A percentile compares a stretch with the other conserved stretches of the same genome.
Evolutionary conservation across 2,113 vertebrate genomes (phyloP).

Genomic region (Jacana jacana): DNA sequence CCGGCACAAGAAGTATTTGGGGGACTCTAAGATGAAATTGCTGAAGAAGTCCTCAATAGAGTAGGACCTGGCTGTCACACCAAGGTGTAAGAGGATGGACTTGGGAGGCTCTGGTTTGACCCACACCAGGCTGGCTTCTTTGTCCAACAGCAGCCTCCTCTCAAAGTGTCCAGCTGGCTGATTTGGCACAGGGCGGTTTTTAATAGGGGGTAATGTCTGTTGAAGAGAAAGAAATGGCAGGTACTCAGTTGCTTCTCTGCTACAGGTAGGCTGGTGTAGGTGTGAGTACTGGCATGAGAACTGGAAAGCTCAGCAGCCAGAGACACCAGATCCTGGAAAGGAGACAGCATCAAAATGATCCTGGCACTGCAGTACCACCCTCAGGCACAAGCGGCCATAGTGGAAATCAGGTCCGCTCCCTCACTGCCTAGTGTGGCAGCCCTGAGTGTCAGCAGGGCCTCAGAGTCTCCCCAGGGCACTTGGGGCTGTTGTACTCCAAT

Average conservation of each 20-base stretch:
- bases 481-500: not conserved
- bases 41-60: slow-evolving; percentile 72
- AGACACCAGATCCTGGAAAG: not conserved
- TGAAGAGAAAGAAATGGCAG: not conserved
- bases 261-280: not conserved
- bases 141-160: slow-evolving; percentile 21
- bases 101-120: slow-evolving; percentile 74
- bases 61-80: slow-evolving; percentile 83
- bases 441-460: not conserved
- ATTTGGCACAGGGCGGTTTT: slow-evolving; percentile 17
- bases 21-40: slow-evolving; percentile 72
- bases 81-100: slow-evolving; percentile 79
- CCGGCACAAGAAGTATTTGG: slow-evolving; percentile 73
- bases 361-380: not conserved
- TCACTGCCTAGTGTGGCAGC: not conserved
- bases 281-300: not conserved
- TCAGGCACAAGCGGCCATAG: not conserved
- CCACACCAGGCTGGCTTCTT: slow-evolving; percentile 19
- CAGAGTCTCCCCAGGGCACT: not conserved
- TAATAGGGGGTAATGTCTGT: slow-evolving; percentile 87
- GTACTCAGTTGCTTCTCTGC: not conserved
- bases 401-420: not conserved
- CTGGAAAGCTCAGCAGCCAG: not conserved
- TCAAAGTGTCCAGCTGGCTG: slow-evolving; percentile 45
- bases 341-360: not conserved